Evolutionary conservation across 2,113 vertebrate genomes (phyloP).

Genomic region (Hyperopisus bebe): DNA sequence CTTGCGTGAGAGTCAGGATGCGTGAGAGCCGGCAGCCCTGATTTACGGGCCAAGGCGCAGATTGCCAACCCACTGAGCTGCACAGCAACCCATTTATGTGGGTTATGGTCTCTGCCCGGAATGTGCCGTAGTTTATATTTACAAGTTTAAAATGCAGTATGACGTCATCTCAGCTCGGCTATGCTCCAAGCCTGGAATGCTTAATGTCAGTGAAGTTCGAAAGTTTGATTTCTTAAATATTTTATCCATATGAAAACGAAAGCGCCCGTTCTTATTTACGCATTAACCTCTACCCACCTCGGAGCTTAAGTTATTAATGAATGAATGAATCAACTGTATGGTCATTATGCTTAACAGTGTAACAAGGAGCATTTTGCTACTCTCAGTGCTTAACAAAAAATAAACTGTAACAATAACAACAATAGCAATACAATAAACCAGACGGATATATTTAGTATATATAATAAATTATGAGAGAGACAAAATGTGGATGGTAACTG

Average conservation of each 20-base stretch:
- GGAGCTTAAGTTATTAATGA: neutral
- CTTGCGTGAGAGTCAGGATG: neutral
- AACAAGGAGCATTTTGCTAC: neutral
- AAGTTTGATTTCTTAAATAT: neutral
- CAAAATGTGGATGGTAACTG: neutral
- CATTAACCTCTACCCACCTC: neutral
- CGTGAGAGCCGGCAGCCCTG: neutral
- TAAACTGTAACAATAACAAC: neutral
- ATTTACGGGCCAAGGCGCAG: neutral
- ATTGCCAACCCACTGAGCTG: neutral
- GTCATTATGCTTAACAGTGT: neutral
- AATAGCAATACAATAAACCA: neutral
- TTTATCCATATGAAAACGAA: neutral
- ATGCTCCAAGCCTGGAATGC: neutral
- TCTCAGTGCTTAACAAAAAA: neutral
- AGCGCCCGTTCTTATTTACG: neutral
- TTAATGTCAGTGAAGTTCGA: neutral
- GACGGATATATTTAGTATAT: neutral
- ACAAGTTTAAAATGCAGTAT: neutral
- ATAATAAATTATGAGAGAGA: neutral
- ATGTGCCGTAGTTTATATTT: neutral
- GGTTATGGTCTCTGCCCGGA: neutral
- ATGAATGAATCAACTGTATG: neutral
- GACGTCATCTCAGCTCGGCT: neutral
- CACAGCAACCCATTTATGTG: neutral